Evolutionary conservation across 2,113 vertebrate species (phyloP).

Genomic region (Tragelaphus imberbis): DNA sequence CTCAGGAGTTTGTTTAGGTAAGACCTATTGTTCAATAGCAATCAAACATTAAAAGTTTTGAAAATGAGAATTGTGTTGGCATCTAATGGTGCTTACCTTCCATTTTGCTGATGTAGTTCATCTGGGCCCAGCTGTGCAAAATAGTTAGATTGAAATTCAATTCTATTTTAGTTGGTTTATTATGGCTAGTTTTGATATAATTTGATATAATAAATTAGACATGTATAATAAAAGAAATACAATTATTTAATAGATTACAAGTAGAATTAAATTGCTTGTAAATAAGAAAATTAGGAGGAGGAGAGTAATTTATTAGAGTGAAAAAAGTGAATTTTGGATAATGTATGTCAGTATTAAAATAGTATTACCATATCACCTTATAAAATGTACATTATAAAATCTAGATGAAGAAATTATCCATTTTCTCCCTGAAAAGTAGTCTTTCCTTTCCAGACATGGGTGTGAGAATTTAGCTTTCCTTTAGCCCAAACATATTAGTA

Average conservation of each 20-base stretch:
- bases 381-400: conserved; percentile 35
- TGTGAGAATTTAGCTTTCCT: conserved; percentile 49
- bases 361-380: neutral
- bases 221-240: neutral
- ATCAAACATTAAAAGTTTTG: neutral
- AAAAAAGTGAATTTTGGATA: neutral
- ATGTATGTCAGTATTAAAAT: neutral
- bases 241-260: neutral
- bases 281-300: neutral
- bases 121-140: neutral
- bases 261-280: neutral
- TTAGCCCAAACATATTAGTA: conserved; percentile 27
- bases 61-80: neutral
- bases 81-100: neutral
- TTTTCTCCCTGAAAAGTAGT: conserved; percentile 19
- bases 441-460: neutral
- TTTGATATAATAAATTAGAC: neutral
- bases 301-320: neutral
- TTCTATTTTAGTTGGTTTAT: conserved; percentile 3
- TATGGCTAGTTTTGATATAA: neutral
- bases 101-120: neutral
- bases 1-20: neutral
- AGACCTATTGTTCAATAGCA: neutral
- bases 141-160: neutral
- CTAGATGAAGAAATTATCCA: conserved; percentile 18